A percentile compares a stretch with the other conserved stretches of the same genome.
These are phyloP conservation scores for Ochotona princeps DNA, from an alignment of 2,113 vertebrate species.

Conservation along the genomic window DNA sequence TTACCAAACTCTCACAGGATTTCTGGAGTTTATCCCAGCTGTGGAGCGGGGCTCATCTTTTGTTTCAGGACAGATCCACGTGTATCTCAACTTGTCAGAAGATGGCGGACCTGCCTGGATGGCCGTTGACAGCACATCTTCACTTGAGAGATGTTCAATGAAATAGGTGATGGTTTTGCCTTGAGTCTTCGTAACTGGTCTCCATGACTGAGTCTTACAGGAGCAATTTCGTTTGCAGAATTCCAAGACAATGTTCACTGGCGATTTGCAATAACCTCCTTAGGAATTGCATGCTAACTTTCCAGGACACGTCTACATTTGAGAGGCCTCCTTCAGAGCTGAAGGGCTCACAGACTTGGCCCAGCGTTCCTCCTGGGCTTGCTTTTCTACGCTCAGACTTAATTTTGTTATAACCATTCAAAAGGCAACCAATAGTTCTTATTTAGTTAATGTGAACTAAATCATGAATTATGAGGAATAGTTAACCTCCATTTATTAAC, in stretches of 20 bases:
- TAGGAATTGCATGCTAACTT: background rate
- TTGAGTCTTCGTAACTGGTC: background rate
- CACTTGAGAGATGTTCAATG: background rate
- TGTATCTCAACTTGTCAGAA: background rate
- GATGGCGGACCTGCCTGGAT: background rate
- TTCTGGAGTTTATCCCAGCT: background rate
- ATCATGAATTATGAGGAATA: background rate
- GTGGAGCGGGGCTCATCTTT: background rate
- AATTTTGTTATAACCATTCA: background rate
- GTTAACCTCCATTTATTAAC: background rate
- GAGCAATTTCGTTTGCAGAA: background rate
- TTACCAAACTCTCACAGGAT: background rate
- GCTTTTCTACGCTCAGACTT: background rate
- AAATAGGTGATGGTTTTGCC: background rate
- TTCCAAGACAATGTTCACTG: background rate
- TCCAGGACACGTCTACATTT: background rate
- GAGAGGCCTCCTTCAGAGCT: background rate
- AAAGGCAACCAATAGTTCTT: background rate
- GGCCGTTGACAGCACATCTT: background rate
- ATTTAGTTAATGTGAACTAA: background rate
- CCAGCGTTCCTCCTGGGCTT: background rate
- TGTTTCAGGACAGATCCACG: background rate
- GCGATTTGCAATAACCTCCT: background rate
- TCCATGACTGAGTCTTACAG: background rate
- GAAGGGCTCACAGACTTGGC: background rate